phyloP scores from a whole-genome alignment of 2,888 invertebrate genomes.

The Elgonia sp. region DNA sequence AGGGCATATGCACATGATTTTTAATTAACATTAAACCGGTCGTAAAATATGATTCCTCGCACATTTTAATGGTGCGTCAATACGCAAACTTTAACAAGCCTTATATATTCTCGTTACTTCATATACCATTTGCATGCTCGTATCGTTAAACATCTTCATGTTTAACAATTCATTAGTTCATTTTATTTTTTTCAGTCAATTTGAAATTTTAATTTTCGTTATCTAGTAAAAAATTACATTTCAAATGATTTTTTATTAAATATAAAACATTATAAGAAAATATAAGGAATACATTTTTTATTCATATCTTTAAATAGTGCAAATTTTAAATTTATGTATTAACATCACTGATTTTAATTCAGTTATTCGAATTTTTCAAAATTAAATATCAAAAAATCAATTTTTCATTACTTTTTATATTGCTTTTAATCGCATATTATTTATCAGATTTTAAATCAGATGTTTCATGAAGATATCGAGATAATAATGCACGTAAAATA shows the following conservation, averaged over 20 bases:
- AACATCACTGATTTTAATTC: too few relatives aligned
- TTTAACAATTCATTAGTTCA: background rate
- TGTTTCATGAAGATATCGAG: slow-evolving; percentile 14
- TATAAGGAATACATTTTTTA: too few relatives aligned
- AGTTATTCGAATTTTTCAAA: background rate
- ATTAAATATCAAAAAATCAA: background rate
- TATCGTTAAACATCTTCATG: background rate
- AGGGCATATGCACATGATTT: background rate
- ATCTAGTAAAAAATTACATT: background rate
- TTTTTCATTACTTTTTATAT: background rate
- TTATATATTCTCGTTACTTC: background rate
- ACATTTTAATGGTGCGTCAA: slow-evolving; percentile 19
- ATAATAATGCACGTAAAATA: slow-evolving; percentile 28
- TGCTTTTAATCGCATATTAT: background rate
- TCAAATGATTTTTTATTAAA: background rate
- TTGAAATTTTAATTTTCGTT: background rate
- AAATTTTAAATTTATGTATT: too few relatives aligned
- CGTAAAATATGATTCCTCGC: slow-evolving; percentile 24
- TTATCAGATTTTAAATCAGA: background rate
- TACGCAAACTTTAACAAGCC: slow-evolving; percentile 39
- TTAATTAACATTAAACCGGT: slow-evolving; percentile 3
- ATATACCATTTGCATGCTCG: background rate
- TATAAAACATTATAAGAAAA: too few relatives aligned
- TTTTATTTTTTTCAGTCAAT: background rate
- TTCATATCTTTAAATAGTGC: too few relatives aligned